Conservation (phyloP, 2,888 invertebrate species). For the Apomyelois bistriatella region DNA sequence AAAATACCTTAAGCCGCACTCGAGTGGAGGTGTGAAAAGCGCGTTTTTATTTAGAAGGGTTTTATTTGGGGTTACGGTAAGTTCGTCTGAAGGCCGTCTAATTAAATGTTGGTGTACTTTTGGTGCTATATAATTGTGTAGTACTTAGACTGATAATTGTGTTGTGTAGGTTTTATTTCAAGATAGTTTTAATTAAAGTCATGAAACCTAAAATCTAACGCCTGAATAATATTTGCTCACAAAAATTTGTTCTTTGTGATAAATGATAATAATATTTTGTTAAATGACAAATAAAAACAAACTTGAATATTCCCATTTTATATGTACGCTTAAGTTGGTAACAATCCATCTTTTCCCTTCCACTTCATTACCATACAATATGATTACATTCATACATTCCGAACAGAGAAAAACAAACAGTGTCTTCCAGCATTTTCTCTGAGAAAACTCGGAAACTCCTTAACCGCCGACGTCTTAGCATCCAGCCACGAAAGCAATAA, state of each 20-base stretch:
- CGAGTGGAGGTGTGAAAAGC: conserved; percentile 25
- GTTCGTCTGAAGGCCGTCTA: conserved; percentile 15
- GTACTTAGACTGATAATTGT: not conserved
- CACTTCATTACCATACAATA: conserved; percentile 28
- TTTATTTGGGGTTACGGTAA: conserved; percentile 26
- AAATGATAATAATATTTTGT: no score
- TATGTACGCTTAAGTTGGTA: not conserved
- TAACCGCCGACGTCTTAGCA: conserved; percentile 74
- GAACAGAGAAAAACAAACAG: conserved; percentile 44
- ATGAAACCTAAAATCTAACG: no score
- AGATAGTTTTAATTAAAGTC: not conserved
- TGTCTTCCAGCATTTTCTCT: conserved; percentile 59
- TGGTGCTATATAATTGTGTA: conserved; percentile 7
- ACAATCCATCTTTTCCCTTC: not conserved
- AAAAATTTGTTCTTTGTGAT: no score
- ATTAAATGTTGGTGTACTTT: conserved; percentile 14
- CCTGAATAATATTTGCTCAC: no score
- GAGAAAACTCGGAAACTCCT: conserved; percentile 62
- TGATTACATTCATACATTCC: conserved; percentile 24
- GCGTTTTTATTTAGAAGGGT: conserved; percentile 24
- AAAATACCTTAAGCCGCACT: conserved; percentile 29
- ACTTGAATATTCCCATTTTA: no score
- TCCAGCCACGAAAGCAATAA: conserved; percentile 79
- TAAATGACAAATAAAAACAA: no score
- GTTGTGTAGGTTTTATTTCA: not conserved